Conservation (phyloP, 2,113 vertebrate species). For the Microcebus murinus region DNA sequence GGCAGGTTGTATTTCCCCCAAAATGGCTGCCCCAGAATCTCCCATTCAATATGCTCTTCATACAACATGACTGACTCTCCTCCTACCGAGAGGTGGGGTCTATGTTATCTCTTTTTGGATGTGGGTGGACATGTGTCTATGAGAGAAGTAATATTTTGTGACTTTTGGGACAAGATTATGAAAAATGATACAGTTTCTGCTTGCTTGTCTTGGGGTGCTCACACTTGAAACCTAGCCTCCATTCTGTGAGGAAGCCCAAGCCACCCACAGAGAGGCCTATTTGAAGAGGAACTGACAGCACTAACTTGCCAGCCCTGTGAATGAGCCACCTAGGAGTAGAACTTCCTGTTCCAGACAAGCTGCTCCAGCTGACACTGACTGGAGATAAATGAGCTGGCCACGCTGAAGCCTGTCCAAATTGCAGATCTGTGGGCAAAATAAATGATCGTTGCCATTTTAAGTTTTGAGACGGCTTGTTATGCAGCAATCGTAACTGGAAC, state of each 20-base stretch:
- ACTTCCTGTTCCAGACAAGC: background rate
- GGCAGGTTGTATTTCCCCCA: background rate
- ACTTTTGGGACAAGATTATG: background rate
- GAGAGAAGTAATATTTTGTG: background rate
- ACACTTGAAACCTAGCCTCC: background rate
- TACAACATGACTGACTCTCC: background rate
- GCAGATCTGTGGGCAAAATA: constrained; percentile 6
- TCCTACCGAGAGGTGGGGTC: background rate
- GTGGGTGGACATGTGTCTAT: background rate
- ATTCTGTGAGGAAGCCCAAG: background rate
- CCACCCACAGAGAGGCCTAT: fast-evolving
- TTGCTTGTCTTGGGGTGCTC: background rate
- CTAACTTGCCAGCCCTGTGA: too few species aligned
- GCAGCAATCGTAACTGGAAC: background rate
- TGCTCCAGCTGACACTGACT: background rate
- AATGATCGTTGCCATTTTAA: background rate
- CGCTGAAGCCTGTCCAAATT: background rate
- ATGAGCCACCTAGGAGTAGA: background rate
- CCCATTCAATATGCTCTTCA: background rate
- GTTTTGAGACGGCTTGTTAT: background rate
- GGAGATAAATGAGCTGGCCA: background rate
- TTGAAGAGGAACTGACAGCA: background rate
- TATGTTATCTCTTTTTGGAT: background rate
- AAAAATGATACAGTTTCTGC: background rate
- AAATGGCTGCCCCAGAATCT: background rate